Percentiles rank a stretch among this genome's conserved stretches.
These are phyloP conservation scores for Erinaceus europaeus DNA, from an alignment of 2,113 vertebrate genomes.

Conservation along the genomic window DNA sequence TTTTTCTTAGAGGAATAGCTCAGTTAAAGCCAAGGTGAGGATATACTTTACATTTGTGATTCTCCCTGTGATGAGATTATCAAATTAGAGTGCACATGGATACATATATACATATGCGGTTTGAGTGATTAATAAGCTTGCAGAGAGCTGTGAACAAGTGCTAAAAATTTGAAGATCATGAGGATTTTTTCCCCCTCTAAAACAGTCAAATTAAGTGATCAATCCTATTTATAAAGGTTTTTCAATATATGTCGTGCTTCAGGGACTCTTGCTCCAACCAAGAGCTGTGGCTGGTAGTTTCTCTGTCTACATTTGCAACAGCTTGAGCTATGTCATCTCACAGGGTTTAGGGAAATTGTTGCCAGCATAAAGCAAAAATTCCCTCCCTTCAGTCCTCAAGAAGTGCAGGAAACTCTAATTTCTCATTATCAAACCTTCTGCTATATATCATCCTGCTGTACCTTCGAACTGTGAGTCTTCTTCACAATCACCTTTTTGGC, in stretches of 20 bases:
- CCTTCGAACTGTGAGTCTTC: slow-evolving; percentile 76
- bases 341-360: slow-evolving; percentile 92
- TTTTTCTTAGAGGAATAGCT: slow-evolving; percentile 64
- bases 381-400: slow-evolving; percentile 84
- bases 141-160: slow-evolving; percentile 83
- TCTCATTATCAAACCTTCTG: slow-evolving; percentile 91
- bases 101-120: slow-evolving; percentile 60
- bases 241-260: slow-evolving; percentile 87
- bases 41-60: slow-evolving; percentile 60
- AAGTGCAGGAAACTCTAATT: slow-evolving; percentile 85
- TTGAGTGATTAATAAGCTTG: slow-evolving; percentile 84
- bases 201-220: slow-evolving; percentile 89
- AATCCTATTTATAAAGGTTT: slow-evolving; percentile 86
- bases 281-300: slow-evolving; percentile 77
- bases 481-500: slow-evolving; percentile 81
- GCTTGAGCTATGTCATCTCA: slow-evolving; percentile 90
- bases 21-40: slow-evolving; percentile 56
- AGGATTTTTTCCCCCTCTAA: slow-evolving; percentile 79
- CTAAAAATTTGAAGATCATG: slow-evolving; percentile 82
- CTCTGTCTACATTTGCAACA: slow-evolving; percentile 87
- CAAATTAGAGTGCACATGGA: slow-evolving; percentile 68
- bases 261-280: slow-evolving; percentile 84
- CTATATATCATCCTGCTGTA: slow-evolving; percentile 82
- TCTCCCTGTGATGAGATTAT: slow-evolving; percentile 70
- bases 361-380: slow-evolving; percentile 91